A percentile compares a stretch with the other conserved stretches of the same genome.
phyloP scores from a whole-genome alignment of 2,888 invertebrate genomes.

The Protonemura montana region DNA sequence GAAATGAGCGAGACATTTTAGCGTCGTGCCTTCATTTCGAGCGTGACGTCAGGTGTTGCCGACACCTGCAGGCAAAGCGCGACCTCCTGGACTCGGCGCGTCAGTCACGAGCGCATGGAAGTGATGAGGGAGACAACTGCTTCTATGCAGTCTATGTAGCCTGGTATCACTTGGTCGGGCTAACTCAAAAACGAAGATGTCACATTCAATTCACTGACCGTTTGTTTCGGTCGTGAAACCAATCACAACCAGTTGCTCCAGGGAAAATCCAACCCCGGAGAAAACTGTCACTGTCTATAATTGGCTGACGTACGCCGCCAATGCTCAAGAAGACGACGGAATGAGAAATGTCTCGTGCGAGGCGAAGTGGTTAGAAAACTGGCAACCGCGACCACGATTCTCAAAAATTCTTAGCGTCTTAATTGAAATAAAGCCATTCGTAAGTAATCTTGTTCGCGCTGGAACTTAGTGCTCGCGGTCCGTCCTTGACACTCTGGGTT shows the following conservation, averaged over 20 bases:
- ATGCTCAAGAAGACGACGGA: background rate
- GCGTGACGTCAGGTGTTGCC: no score
- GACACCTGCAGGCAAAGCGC: no score
- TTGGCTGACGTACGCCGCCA: background rate
- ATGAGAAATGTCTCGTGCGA: background rate
- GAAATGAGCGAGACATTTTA: conserved; percentile 79
- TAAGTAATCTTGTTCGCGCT: background rate
- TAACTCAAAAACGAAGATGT: no score
- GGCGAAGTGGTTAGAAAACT: background rate
- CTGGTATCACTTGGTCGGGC: no score
- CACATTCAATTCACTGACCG: no score
- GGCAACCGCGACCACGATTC: background rate
- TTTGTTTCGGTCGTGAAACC: no score
- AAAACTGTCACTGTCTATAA: background rate
- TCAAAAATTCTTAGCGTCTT: background rate
- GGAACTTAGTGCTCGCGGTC: background rate
- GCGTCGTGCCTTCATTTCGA: background rate
- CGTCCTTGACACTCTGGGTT: no score
- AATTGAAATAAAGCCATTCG: background rate
- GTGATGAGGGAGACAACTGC: no score
- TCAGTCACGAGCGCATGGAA: background rate
- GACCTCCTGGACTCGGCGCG: background rate
- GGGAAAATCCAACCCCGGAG: no score
- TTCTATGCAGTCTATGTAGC: no score
- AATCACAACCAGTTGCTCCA: no score